phyloP scores from a whole-genome alignment of 2,888 invertebrate genomes.

The Eupithecia inturbata region DNA sequence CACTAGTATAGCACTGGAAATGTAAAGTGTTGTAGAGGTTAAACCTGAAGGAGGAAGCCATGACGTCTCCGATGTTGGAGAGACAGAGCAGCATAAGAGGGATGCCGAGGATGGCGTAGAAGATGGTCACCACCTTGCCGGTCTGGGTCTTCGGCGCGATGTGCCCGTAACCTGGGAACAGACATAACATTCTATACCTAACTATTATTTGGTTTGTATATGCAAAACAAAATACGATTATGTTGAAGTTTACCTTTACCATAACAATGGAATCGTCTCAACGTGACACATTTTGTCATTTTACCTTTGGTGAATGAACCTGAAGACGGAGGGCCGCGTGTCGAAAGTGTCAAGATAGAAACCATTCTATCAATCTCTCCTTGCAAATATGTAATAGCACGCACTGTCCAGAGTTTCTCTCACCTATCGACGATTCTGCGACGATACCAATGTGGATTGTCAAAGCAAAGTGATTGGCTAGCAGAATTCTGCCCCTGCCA shows the following conservation, averaged over 20 bases:
- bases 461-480: too few species aligned
- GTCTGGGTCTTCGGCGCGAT: slow-evolving; percentile 96
- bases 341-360: too few species aligned
- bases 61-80: slow-evolving; percentile 96
- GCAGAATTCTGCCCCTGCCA: too few species aligned
- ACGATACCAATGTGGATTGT: too few species aligned
- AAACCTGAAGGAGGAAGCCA: slow-evolving; percentile 94
- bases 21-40: background rate
- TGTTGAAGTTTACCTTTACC: background rate
- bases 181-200: background rate
- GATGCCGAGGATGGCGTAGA: slow-evolving; percentile 97
- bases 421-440: too few species aligned
- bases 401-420: too few species aligned
- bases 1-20: background rate
- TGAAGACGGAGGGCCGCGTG: too few species aligned
- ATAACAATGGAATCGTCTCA: too few species aligned
- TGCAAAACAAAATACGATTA: background rate
- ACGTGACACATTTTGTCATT: too few species aligned
- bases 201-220: background rate
- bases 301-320: too few species aligned
- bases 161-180: slow-evolving; percentile 93
- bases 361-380: too few species aligned
- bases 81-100: slow-evolving; percentile 97
- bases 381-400: too few species aligned
- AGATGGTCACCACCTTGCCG: slow-evolving; percentile 97